Conservation (phyloP, 1,140 invertebrate species). For the Heliconius hermathena region DNA sequence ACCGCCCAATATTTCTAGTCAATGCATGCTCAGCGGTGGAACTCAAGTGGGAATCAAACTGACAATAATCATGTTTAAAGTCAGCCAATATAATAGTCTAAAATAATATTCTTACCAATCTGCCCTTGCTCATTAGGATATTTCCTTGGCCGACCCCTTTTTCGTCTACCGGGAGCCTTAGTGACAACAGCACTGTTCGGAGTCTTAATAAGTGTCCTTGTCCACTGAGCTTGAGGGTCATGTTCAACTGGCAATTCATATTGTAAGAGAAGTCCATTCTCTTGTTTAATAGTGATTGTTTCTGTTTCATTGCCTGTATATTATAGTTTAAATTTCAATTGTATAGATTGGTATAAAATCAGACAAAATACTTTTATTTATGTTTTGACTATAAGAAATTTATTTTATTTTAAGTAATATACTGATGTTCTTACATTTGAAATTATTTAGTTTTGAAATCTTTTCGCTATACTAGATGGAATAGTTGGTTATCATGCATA, state of each 20-base stretch:
- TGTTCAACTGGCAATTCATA: slow-evolving; percentile 79
- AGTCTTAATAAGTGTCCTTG: slow-evolving; percentile 58
- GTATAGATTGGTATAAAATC: not conserved
- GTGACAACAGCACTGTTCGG: slow-evolving; percentile 63
- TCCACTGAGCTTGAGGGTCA: slow-evolving; percentile 67
- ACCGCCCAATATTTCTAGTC: too few relatives aligned
- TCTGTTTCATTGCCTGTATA: slow-evolving; percentile 64
- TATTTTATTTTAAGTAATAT: too few relatives aligned
- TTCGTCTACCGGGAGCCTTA: slow-evolving; percentile 65
- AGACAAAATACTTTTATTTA: too few relatives aligned
- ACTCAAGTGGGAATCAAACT: too few relatives aligned
- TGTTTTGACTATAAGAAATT: too few relatives aligned
- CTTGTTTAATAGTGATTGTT: slow-evolving; percentile 78
- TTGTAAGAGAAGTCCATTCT: slow-evolving; percentile 75
- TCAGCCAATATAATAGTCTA: too few relatives aligned
- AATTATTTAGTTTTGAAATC: too few relatives aligned
- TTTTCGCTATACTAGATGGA: too few relatives aligned
- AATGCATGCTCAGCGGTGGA: too few relatives aligned
- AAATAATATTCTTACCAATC: slow-evolving; percentile 60
- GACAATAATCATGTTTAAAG: too few relatives aligned
- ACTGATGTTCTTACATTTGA: too few relatives aligned
- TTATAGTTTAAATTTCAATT: not conserved
- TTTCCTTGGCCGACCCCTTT: slow-evolving; percentile 74
- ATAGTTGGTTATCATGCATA: not conserved
- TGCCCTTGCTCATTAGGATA: slow-evolving; percentile 78